These are phyloP conservation scores for Brachyhypopomus occidentalis DNA, from an alignment of 2,113 vertebrate genomes.

Conservation along the genomic window DNA sequence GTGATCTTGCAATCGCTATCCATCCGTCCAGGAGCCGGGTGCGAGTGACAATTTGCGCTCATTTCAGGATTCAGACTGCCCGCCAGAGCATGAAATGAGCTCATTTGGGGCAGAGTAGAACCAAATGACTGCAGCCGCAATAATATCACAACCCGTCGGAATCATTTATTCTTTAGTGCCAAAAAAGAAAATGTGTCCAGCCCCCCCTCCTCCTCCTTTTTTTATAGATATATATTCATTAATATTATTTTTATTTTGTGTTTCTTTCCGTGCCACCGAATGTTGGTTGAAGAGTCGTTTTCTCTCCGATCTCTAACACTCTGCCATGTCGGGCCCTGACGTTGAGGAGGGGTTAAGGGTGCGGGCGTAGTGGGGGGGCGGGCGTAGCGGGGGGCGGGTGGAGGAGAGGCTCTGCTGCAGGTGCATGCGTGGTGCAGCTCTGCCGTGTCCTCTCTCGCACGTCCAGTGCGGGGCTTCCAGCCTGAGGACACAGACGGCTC, in stretches of 20 bases:
- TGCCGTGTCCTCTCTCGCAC: slow-evolving; percentile 4
- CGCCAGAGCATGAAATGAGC: slow-evolving; percentile 73
- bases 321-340: not conserved
- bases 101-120: slow-evolving; percentile 65
- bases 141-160: slow-evolving; percentile 65
- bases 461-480: slow-evolving; percentile 7
- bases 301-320: slow-evolving; percentile 33
- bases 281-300: slow-evolving; percentile 16
- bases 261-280: slow-evolving; percentile 1
- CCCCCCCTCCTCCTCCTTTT: not conserved
- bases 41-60: slow-evolving; percentile 67
- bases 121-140: slow-evolving; percentile 65
- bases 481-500: not conserved
- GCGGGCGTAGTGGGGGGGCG: too few relatives aligned
- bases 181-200: slow-evolving; percentile 40
- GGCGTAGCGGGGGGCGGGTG: too few relatives aligned
- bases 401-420: too few relatives aligned
- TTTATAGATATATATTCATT: not conserved
- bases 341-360: too few relatives aligned
- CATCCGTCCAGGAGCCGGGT: slow-evolving; percentile 52
- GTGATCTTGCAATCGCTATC: slow-evolving; percentile 44
- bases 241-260: not conserved
- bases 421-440: too few relatives aligned
- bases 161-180: slow-evolving; percentile 59
- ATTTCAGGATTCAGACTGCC: slow-evolving; percentile 60